These are phyloP conservation scores for Microplitis mediator DNA, from an alignment of 1,140 invertebrate species.

Conservation along the genomic window DNA sequence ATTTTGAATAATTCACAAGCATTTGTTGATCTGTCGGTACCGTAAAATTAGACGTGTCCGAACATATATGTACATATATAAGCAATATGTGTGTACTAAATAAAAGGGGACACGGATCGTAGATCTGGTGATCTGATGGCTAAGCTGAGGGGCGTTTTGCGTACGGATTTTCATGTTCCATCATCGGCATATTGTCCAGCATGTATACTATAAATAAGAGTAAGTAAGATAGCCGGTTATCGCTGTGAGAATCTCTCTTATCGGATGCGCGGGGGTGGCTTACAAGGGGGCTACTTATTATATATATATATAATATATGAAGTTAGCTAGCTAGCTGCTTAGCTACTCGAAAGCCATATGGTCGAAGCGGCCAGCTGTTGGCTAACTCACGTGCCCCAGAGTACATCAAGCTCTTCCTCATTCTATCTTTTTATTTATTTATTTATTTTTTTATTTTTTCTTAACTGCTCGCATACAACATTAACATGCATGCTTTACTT, in stretches of 20 bases:
- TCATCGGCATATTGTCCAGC: neutral
- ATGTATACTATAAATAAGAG: neutral
- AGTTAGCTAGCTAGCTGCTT: neutral
- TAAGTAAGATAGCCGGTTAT: constrained; percentile 32
- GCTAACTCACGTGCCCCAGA: constrained; percentile 39
- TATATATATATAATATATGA: no score
- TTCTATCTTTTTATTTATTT: constrained; percentile 12
- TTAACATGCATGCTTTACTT: no score
- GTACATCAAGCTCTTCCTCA: constrained; percentile 31
- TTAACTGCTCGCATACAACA: no score
- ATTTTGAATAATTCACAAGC: neutral
- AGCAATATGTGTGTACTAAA: neutral
- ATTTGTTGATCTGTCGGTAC: neutral
- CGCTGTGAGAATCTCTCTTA: constrained; percentile 47
- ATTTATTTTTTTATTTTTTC: constrained; percentile 6
- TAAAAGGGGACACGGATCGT: neutral
- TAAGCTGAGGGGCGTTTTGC: constrained; percentile 1
- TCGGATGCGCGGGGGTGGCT: constrained; percentile 40
- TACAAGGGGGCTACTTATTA: neutral
- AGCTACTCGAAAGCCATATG: constrained; percentile 40
- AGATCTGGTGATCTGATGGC: neutral
- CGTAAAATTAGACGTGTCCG: constrained; percentile 9
- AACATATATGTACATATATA: neutral
- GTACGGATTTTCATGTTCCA: constrained; percentile 4
- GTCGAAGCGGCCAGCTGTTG: constrained; percentile 45